Conservation (phyloP, 1,140 invertebrate genomes). For the Delia radicum region DNA sequence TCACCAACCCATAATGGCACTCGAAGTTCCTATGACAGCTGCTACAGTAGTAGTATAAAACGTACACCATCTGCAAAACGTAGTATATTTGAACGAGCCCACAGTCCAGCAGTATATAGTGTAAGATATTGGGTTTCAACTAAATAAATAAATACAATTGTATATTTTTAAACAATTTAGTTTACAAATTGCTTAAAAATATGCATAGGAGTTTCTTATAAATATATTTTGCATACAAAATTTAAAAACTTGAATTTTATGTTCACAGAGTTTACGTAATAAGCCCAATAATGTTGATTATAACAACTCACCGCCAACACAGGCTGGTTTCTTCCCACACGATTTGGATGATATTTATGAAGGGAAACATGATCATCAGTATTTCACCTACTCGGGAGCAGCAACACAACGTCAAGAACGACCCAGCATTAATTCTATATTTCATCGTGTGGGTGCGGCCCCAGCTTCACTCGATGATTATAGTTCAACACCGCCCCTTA, state of each 20-base stretch:
- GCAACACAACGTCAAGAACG: constrained; percentile 40
- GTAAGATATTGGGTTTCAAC: too few species aligned
- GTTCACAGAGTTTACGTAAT: constrained; percentile 45
- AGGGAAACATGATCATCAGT: constrained; percentile 51
- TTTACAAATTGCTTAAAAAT: not conserved
- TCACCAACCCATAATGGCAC: constrained; percentile 37
- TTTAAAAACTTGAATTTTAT: not conserved
- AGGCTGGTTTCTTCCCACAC: constrained; percentile 50
- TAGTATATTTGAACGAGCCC: constrained; percentile 48
- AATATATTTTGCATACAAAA: not conserved
- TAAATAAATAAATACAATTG: too few species aligned
- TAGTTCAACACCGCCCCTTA: not conserved
- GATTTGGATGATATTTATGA: constrained; percentile 55
- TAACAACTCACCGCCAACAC: constrained; percentile 39
- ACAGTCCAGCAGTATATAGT: constrained; percentile 50
- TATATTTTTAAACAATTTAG: too few species aligned
- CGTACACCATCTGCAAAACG: constrained; percentile 51
- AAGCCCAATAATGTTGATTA: constrained; percentile 32
- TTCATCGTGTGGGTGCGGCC: constrained; percentile 45
- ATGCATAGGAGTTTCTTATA: not conserved
- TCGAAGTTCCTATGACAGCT: constrained; percentile 42
- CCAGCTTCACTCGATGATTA: constrained; percentile 48
- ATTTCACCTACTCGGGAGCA: constrained; percentile 53
- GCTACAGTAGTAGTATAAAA: constrained; percentile 43
- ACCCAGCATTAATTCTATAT: constrained; percentile 51